Conservation (phyloP, 2,888 invertebrate genomes). For the Chirona hameri region DNA sequence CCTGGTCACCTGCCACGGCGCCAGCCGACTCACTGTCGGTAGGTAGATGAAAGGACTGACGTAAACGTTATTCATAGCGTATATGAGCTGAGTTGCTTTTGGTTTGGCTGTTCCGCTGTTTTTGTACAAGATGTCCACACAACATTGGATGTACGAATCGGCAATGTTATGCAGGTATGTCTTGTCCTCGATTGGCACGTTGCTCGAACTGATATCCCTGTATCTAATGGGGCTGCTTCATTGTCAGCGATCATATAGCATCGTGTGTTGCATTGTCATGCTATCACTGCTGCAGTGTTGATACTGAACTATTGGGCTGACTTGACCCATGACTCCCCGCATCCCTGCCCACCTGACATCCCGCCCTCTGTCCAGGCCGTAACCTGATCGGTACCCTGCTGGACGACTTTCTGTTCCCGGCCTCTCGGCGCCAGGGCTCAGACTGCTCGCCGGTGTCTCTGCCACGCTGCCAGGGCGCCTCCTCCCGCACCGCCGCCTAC, state of each 20-base stretch:
- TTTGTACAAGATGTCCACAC: no score
- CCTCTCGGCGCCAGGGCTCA: constrained; percentile 44
- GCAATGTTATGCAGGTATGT: no score
- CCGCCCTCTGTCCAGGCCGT: constrained; percentile 5
- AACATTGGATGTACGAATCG: no score
- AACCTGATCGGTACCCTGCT: constrained; percentile 47
- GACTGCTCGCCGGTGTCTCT: constrained; percentile 43
- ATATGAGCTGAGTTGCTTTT: no score
- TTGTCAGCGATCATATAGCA: no score
- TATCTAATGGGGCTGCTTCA: no score
- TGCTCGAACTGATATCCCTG: no score
- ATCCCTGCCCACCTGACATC: background rate
- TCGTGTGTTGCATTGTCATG: no score
- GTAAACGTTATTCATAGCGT: no score
- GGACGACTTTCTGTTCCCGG: constrained; percentile 51
- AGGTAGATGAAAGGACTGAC: constrained; percentile 30
- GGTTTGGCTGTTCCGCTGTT: no score
- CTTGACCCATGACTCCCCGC: background rate
- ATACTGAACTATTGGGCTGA: background rate
- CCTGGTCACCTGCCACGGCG: constrained; percentile 49
- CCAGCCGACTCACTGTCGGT: constrained; percentile 47
- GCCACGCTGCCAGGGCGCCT: constrained; percentile 47
- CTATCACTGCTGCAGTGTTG: no score
- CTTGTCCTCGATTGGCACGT: no score
- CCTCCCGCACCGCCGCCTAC: constrained; percentile 47